A percentile compares a stretch with the other conserved stretches of the same genome.
Conservation (phyloP, 2,797 vertebrate genomes). For the Sphaeramia orbicularis region DNA sequence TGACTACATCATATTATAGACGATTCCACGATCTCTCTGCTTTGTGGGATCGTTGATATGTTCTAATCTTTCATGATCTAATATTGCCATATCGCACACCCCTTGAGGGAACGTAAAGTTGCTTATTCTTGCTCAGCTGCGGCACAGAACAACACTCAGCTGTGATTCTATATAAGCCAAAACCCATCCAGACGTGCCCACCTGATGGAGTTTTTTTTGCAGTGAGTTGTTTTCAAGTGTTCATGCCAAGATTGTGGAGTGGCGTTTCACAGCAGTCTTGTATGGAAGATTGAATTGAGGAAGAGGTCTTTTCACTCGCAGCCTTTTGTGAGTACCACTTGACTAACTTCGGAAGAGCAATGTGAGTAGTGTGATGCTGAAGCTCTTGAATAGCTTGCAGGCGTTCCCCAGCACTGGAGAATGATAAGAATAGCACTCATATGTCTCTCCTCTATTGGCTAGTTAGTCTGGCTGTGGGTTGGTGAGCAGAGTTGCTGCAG, state of each 20-base stretch:
- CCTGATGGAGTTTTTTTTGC: background rate
- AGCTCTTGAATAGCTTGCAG: slow-evolving; percentile 54
- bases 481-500: slow-evolving; percentile 20
- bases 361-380: slow-evolving; percentile 51
- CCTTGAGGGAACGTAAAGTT: background rate
- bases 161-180: background rate
- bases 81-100: no score
- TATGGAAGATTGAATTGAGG: slow-evolving; percentile 3
- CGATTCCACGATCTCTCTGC: no score
- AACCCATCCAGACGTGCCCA: background rate
- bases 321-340: slow-evolving; percentile 33
- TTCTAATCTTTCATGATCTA: no score
- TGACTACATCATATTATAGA: no score
- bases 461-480: slow-evolving; percentile 43
- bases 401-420: slow-evolving; percentile 48
- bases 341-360: slow-evolving; percentile 44
- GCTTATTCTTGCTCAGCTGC: background rate
- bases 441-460: slow-evolving; percentile 46
- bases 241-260: background rate
- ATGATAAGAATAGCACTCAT: slow-evolving; percentile 66
- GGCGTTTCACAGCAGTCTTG: background rate
- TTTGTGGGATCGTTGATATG: no score
- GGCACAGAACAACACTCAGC: background rate
- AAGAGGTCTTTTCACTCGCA: slow-evolving; percentile 4
- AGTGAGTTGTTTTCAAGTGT: background rate